A percentile compares a stretch with the other conserved stretches of the same genome.
Evolutionary conservation across 2,888 invertebrate species (phyloP).

Genomic region (Psylliodes chrysocephalus): DNA sequence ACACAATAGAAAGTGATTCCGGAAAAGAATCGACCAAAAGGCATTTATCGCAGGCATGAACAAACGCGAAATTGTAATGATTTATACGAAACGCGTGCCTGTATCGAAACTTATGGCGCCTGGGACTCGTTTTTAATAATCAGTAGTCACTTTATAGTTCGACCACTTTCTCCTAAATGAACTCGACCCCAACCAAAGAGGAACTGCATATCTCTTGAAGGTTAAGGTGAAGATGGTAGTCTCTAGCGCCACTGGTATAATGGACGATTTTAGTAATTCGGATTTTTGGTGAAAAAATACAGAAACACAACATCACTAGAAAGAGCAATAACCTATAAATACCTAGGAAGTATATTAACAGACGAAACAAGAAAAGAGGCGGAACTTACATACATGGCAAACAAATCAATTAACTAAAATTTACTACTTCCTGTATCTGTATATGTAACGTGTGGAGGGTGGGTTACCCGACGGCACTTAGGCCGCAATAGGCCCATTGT

Average conservation of each 20-base stretch:
- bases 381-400: too few species aligned
- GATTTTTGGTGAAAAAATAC: too few species aligned
- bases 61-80: conserved; percentile 32
- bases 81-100: conserved; percentile 35
- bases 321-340: too few species aligned
- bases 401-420: too few species aligned
- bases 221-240: background rate
- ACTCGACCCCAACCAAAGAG: conserved; percentile 42
- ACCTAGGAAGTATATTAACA: too few species aligned
- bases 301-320: too few species aligned
- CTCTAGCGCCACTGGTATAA: conserved; percentile 14
- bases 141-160: conserved; percentile 42
- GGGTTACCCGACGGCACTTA: too few species aligned
- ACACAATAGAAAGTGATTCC: conserved; percentile 34
- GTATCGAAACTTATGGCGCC: conserved; percentile 44
- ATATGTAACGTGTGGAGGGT: too few species aligned
- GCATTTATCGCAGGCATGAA: background rate
- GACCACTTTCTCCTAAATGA: conserved; percentile 48
- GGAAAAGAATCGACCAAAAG: conserved; percentile 27
- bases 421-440: too few species aligned
- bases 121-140: conserved; percentile 42
- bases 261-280: too few species aligned
- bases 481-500: too few species aligned
- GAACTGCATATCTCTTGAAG: conserved; percentile 35
- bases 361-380: too few species aligned